Evolutionary conservation across 2,113 vertebrate genomes (phyloP), one percentile per base, ranked within the genome.

Genomic region (Microcebus murinus): DNA sequence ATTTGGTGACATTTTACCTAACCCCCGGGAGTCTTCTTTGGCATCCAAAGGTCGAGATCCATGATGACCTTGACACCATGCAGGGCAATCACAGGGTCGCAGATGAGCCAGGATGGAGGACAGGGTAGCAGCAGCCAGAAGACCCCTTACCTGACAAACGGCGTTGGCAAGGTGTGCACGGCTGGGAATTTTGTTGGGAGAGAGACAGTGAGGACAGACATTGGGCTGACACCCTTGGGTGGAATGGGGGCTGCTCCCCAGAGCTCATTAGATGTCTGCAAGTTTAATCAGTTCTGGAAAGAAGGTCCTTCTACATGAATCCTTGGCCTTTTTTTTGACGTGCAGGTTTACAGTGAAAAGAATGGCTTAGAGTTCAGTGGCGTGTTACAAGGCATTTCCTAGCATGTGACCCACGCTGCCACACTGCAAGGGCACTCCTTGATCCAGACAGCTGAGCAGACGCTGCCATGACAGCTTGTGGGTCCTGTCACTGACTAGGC

Each of bases 151-250:
- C 25, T 36, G 36, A 8, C 45, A 10, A 4, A 9, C 3, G 11
- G 10, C 6, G 0, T 9, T 11, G 55, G 57, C 52, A 0, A 21
- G 3, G 31, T 3, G 31, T 25, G 20, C 2, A 2, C 8, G 3
- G 31, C 36, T 27, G 61, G 50, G 65, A 3, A 15, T 63, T 68
- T n/a, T n/a, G 20, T 83, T 45, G 65, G 45, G 57, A 18, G 13
- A 42, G 77, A 23, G 23, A 1, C 70, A 4, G 0, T 1, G n/a
- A 84, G 88, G 91, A 45, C 21, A 0, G 21, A 13, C 8, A 14
- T 71, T 1, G 0, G 39, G 57, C 10, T 29, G 50, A 50, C 0
- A 10, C 36, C 1, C 2, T 20, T 8, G 31, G 42, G 18, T 31
- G 57, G 67, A 39, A 7, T 31, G 25, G 48, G 1, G 27, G 52